Evolutionary conservation across 2,797 vertebrate species (phyloP).

Genomic region (Myotis daubentonii): DNA sequence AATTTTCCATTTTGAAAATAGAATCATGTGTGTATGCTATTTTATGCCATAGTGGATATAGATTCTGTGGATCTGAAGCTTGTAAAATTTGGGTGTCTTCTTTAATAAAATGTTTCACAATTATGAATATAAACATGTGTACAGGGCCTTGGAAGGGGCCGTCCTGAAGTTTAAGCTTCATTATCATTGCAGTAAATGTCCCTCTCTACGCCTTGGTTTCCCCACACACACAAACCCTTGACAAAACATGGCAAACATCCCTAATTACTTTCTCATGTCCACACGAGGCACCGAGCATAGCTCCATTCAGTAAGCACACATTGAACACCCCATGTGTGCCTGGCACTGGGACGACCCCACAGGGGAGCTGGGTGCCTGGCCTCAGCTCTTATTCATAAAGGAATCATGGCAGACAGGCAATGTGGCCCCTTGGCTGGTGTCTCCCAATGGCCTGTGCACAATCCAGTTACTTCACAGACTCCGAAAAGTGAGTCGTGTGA

Average conservation of each 20-base stretch:
- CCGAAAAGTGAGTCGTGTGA: neutral
- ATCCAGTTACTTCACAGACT: neutral
- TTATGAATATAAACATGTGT: neutral
- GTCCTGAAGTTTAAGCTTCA: neutral
- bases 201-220: neutral
- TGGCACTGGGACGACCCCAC: neutral
- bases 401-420: neutral
- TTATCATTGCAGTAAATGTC: neutral
- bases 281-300: neutral
- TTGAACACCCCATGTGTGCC: neutral
- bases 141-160: neutral
- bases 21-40: neutral
- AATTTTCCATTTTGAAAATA: slow-evolving; percentile 30
- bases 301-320: neutral
- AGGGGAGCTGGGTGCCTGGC: neutral
- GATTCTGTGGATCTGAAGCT: slow-evolving; percentile 26
- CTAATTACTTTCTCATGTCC: neutral
- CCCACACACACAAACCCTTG: neutral
- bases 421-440: neutral
- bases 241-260: neutral
- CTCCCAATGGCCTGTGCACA: neutral
- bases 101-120: slow-evolving; percentile 37
- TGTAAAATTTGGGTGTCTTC: neutral
- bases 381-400: neutral
- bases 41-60: neutral